Evolutionary conservation across 2,113 vertebrate species (phyloP).

Genomic region (Caranx melampygus): DNA sequence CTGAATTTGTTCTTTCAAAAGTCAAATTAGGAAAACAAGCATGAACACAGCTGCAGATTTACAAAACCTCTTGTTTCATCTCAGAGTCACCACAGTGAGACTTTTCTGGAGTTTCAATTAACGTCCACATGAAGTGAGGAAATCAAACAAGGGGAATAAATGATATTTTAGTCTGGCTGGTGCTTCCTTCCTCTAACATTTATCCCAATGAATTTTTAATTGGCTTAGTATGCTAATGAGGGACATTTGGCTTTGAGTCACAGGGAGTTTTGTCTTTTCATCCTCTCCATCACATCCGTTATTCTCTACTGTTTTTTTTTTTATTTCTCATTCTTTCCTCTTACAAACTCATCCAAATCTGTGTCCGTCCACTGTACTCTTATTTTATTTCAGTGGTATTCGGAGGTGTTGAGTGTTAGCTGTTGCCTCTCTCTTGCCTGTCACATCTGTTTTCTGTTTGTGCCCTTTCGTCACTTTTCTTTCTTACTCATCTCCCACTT

Average conservation of each 20-base stretch:
- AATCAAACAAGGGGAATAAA: constrained; percentile 30
- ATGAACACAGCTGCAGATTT: constrained; percentile 4
- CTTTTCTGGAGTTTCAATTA: constrained; percentile 41
- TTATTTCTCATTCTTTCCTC: constrained; percentile 28
- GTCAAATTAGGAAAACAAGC: constrained; percentile 8
- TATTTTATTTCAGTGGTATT: constrained; percentile 30
- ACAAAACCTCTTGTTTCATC: constrained; percentile 1
- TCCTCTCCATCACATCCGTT: constrained; percentile 29
- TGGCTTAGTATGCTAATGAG: constrained; percentile 73
- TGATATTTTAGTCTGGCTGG: constrained; percentile 26
- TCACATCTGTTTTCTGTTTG: constrained; percentile 61
- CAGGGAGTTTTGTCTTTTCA: constrained; percentile 53
- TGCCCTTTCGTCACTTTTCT: constrained; percentile 37
- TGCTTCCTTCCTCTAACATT: constrained; percentile 65
- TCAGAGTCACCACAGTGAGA: neutral
- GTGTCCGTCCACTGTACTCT: constrained; percentile 4
- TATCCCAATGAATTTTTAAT: constrained; percentile 77
- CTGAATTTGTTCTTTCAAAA: constrained; percentile 16
- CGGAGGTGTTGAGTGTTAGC: constrained; percentile 1
- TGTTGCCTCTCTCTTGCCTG: constrained; percentile 47
- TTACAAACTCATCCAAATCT: neutral
- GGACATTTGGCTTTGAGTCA: constrained; percentile 66
- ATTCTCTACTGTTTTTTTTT: constrained; percentile 9
- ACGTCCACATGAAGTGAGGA: constrained; percentile 11
- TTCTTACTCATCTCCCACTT: constrained; percentile 25